Evolutionary conservation across 2,113 vertebrate species (phyloP).

Genomic region (Cyprinodon variegatus): DNA sequence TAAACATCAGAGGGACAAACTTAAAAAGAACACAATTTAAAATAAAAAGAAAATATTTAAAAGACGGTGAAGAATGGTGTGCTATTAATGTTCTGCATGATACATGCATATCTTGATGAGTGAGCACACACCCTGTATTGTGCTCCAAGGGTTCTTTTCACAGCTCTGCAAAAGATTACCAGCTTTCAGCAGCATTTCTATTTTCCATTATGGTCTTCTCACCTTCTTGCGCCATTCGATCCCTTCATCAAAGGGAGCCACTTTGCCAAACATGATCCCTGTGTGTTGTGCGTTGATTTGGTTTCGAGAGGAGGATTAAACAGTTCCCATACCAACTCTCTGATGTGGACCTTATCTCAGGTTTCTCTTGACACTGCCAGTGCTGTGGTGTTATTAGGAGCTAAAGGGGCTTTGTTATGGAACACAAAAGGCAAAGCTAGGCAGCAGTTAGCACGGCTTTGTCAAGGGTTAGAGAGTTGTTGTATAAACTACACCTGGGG

Average conservation of each 20-base stretch:
- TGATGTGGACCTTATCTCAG: conserved; percentile 76
- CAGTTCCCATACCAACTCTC: conserved; percentile 75
- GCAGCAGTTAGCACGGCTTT: conserved; percentile 75
- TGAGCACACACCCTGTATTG: conserved; percentile 35
- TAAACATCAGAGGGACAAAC: conserved; percentile 2
- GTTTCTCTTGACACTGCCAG: conserved; percentile 70
- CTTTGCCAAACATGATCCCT: conserved; percentile 77
- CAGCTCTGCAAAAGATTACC: conserved; percentile 42
- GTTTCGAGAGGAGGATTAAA: conserved; percentile 76
- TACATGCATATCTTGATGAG: conserved; percentile 18
- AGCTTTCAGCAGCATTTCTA: conserved; percentile 38
- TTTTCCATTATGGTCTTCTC: conserved; percentile 43
- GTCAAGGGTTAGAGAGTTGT: conserved; percentile 77
- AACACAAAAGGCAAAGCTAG: conserved; percentile 76
- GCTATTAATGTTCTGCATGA: background rate
- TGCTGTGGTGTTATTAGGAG: conserved; percentile 72
- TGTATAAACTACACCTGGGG: conserved; percentile 76
- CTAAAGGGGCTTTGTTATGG: conserved; percentile 76
- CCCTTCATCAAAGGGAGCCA: conserved; percentile 71
- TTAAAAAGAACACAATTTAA: conserved; percentile 5
- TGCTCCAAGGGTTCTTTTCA: conserved; percentile 69
- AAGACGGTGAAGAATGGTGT: background rate
- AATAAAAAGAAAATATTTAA: background rate
- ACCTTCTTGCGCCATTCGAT: conserved; percentile 68
- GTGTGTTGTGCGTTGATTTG: conserved; percentile 73